phyloP scores from a whole-genome alignment of 2,113 vertebrate species.

The Semnornis frantzii region DNA sequence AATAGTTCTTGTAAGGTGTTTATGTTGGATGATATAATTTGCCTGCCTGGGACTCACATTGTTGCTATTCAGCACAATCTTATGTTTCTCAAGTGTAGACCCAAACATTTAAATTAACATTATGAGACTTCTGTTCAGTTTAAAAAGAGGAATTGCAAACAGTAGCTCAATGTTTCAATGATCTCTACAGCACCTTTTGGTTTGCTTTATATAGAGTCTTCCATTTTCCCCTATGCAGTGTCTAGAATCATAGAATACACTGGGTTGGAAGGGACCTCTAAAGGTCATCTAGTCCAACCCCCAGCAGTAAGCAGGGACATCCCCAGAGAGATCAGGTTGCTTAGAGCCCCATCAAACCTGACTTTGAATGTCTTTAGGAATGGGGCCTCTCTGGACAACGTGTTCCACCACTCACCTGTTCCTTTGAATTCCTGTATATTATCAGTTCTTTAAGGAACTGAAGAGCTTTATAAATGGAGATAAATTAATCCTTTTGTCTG shows the following conservation, averaged over 20 bases:
- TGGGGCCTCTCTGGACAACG: too few relatives aligned
- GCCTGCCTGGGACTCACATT: not conserved
- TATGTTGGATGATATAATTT: not conserved
- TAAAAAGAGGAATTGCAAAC: not conserved
- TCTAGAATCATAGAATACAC: not conserved
- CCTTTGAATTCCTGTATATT: not conserved
- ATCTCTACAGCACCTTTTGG: not conserved
- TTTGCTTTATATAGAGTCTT: not conserved
- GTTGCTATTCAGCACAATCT: not conserved
- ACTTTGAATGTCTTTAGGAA: too few relatives aligned
- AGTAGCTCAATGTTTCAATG: not conserved
- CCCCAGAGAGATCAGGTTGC: too few relatives aligned
- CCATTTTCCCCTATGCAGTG: not conserved
- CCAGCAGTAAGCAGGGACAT: too few relatives aligned
- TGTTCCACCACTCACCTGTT: not conserved
- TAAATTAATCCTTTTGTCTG: not conserved
- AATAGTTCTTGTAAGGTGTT: conserved; percentile 3
- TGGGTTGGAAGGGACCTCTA: too few relatives aligned
- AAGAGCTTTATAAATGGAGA: not conserved
- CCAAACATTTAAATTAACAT: not conserved
- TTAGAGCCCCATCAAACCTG: too few relatives aligned
- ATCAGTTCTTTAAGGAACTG: not conserved
- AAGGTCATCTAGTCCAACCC: too few relatives aligned
- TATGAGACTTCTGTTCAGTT: not conserved
- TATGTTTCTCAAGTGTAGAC: not conserved